Percentiles rank a stretch among this genome's conserved stretches.
Conservation (phyloP, 2,888 invertebrate species). For the Lissonota sp. region DNA sequence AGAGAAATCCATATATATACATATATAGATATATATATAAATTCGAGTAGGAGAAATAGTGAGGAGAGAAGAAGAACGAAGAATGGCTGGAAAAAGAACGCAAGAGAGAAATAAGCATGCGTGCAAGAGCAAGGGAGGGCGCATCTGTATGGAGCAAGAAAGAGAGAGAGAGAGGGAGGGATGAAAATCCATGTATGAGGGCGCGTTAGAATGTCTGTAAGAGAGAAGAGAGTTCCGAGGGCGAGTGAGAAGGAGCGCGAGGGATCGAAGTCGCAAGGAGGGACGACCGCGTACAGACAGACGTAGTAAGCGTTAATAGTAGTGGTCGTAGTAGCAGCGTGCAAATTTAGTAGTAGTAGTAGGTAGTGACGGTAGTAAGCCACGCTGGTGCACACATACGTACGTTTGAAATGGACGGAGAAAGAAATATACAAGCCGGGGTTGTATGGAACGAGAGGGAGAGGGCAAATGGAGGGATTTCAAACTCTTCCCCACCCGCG, state of each 20-base stretch:
- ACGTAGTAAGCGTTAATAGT: slow-evolving; percentile 42
- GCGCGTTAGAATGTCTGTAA: slow-evolving; percentile 34
- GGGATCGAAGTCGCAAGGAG: slow-evolving; percentile 57
- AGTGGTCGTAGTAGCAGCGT: slow-evolving; percentile 11
- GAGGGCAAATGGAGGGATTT: slow-evolving; percentile 30
- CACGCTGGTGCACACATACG: slow-evolving; percentile 9
- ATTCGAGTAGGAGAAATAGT: slow-evolving; percentile 24
- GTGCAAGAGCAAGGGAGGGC: slow-evolving; percentile 3
- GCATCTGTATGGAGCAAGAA: too few species aligned
- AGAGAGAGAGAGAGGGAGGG: background rate
- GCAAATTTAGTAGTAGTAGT: slow-evolving; percentile 20
- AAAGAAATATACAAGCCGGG: background rate
- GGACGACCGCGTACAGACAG: slow-evolving; percentile 43
- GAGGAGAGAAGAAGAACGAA: slow-evolving; percentile 20
- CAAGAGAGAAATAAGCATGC: slow-evolving; percentile 4
- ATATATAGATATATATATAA: too few species aligned
- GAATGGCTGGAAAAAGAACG: slow-evolving; percentile 8
- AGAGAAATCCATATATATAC: background rate
- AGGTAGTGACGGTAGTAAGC: slow-evolving; percentile 1
- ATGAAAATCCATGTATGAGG: slow-evolving; percentile 38
- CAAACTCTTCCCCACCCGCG: slow-evolving; percentile 33
- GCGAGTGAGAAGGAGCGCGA: slow-evolving; percentile 59
- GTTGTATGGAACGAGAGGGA: slow-evolving; percentile 18
- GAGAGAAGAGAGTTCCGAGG: slow-evolving; percentile 7
- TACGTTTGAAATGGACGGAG: slow-evolving; percentile 14